phyloP scores from a whole-genome alignment of 2,797 vertebrate genomes.

The Crypturellus tataupa region DNA sequence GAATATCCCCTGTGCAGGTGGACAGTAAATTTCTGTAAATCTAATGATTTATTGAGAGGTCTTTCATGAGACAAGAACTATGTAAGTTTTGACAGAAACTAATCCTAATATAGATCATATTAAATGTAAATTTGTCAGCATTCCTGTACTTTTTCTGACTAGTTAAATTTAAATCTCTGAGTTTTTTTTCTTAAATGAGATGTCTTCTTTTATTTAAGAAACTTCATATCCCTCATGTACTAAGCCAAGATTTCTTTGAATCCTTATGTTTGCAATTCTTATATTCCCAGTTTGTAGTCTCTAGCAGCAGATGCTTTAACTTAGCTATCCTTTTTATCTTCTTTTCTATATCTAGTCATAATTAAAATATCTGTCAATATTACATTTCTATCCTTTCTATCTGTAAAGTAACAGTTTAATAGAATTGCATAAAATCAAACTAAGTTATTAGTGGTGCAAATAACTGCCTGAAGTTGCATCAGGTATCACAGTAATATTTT shows the following conservation, averaged over 20 bases:
- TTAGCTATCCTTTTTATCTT: not conserved
- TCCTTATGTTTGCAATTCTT: not conserved
- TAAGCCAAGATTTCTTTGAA: not conserved
- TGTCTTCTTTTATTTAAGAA: not conserved
- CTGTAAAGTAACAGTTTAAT: not conserved
- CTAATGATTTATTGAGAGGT: not conserved
- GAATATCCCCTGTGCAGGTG: too few relatives aligned
- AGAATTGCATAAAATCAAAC: not conserved
- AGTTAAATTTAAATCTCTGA: not conserved
- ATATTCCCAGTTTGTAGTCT: not conserved
- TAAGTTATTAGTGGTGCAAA: not conserved
- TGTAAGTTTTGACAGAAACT: not conserved
- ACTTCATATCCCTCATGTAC: not conserved
- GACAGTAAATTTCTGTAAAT: not conserved
- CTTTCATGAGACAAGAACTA: not conserved
- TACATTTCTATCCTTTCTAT: not conserved
- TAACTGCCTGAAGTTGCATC: not conserved
- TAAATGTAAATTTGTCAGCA: not conserved
- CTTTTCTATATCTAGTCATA: not conserved
- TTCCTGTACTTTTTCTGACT: not conserved
- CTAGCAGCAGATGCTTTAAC: not conserved
- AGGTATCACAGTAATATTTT: not conserved
- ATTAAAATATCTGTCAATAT: not conserved
- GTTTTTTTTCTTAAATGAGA: not conserved
- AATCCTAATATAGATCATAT: not conserved